phyloP scores from a whole-genome alignment of 2,113 vertebrate genomes.

The Athene cunicularia region DNA sequence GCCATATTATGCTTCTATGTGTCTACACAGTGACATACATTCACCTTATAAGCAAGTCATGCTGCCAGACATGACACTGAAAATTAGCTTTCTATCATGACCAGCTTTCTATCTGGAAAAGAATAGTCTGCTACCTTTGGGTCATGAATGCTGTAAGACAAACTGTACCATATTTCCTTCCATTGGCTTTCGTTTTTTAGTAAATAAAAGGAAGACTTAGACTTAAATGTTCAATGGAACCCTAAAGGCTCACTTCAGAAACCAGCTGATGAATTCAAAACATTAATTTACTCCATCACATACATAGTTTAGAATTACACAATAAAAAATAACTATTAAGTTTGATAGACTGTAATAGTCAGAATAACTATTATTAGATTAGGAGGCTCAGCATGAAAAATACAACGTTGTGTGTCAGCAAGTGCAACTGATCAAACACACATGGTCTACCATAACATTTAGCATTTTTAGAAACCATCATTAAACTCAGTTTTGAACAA shows the following conservation, averaged over 20 bases:
- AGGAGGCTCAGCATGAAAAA: conserved; percentile 8
- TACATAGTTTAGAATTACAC: not conserved
- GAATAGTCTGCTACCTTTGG: not conserved
- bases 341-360: not conserved
- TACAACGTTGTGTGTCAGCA: not conserved
- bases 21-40: not conserved
- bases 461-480: not conserved
- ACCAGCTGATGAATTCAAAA: not conserved
- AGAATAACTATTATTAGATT: not conserved
- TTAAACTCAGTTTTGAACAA: not conserved
- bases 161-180: not conserved
- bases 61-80: not conserved
- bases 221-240: not conserved
- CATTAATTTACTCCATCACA: not conserved
- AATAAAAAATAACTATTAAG: not conserved
- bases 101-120: not conserved
- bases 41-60: not conserved
- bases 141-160: not conserved
- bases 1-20: not conserved
- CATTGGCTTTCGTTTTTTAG: not conserved
- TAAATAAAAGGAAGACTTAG: not conserved
- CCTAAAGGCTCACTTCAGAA: not conserved
- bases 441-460: not conserved
- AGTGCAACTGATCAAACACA: not conserved
- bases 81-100: not conserved